Percentiles rank a stretch among this genome's conserved stretches.
Evolutionary conservation across 2,797 vertebrate species (phyloP).

Genomic region (Sebastes elongatus): DNA sequence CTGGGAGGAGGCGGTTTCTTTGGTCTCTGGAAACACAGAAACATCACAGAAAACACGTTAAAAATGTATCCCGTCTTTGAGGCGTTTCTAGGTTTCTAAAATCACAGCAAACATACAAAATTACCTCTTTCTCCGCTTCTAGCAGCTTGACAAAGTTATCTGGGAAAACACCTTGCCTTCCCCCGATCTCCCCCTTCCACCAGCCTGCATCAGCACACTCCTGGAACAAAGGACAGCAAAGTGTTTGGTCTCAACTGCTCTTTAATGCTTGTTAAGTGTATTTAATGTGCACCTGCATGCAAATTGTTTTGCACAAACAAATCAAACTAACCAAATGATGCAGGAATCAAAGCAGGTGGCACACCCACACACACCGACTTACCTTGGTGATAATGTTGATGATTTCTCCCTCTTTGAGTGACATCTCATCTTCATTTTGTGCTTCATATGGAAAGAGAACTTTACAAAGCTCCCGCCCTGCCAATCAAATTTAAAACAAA

Average conservation of each 20-base stretch:
- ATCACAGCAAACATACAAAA: not conserved
- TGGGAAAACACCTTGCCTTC: constrained; percentile 93
- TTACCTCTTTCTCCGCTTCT: constrained; percentile 95
- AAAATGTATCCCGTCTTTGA: not conserved
- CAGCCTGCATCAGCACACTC: constrained; percentile 96
- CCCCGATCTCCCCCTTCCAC: constrained; percentile 96
- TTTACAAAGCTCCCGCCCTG: constrained; percentile 96
- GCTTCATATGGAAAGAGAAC: constrained; percentile 97
- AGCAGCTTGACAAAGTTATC: constrained; percentile 98
- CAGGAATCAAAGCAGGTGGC: not conserved
- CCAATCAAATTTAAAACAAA: constrained; percentile 34
- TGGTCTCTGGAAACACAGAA: constrained; percentile 88
- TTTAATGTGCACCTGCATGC: constrained; percentile 1
- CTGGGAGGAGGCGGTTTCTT: constrained; percentile 97
- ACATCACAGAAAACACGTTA: not conserved
- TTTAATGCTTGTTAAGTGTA: not conserved
- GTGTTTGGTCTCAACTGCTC: not conserved
- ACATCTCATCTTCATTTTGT: constrained; percentile 96
- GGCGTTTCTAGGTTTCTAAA: not conserved
- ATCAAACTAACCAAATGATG: not conserved
- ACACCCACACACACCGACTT: not conserved
- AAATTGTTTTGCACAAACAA: constrained; percentile 19
- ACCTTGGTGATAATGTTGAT: constrained; percentile 95
- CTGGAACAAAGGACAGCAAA: constrained; percentile 63
- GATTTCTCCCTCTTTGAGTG: constrained; percentile 96